phyloP scores from a whole-genome alignment of 2,888 invertebrate species.

The Pinctada fucata region DNA sequence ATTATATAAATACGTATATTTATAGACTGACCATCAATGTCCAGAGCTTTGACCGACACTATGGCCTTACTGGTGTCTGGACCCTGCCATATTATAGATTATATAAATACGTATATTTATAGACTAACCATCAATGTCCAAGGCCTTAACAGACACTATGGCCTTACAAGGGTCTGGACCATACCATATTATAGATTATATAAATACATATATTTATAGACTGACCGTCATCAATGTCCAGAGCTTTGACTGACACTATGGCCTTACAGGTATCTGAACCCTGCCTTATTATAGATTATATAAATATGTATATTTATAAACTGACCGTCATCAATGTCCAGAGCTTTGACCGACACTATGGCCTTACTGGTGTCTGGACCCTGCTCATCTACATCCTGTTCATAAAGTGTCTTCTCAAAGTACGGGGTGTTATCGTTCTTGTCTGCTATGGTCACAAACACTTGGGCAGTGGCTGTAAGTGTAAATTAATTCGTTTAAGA shows the following conservation, averaged over 20 bases:
- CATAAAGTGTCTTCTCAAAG: constrained; percentile 68
- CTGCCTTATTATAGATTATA: constrained; percentile 35
- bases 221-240: constrained; percentile 91
- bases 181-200: constrained; percentile 36
- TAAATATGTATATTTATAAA: too few species aligned
- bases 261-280: constrained; percentile 83
- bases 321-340: constrained; percentile 91
- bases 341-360: constrained; percentile 95
- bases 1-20: too few species aligned
- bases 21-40: constrained; percentile 84
- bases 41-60: constrained; percentile 98
- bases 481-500: neutral
- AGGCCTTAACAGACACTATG: too few species aligned
- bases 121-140: too few species aligned
- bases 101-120: too few species aligned
- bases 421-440: constrained; percentile 72
- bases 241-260: constrained; percentile 95
- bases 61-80: constrained; percentile 83
- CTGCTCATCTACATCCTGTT: constrained; percentile 67
- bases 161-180: constrained; percentile 83
- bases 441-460: constrained; percentile 77
- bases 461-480: constrained; percentile 91
- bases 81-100: too few species aligned
- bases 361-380: constrained; percentile 83
- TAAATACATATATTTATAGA: too few species aligned